Base-by-base conservation (phyloP, 2,888 invertebrate genomes). In the Dryocosmus kuriphilus region DNA sequence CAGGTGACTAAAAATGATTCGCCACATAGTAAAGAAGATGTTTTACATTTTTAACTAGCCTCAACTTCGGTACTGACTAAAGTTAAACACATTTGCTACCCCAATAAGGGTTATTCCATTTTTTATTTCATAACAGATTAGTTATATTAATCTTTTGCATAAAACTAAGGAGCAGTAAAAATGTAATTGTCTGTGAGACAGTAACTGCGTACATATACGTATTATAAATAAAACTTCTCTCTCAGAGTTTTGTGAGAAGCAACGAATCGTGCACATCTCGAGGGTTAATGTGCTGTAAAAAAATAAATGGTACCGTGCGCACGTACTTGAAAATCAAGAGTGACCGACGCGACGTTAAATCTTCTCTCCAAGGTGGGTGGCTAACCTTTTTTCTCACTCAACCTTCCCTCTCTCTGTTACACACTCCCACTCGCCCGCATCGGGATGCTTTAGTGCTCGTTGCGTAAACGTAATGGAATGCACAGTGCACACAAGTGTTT, bases 401-500 rank as follows among this genome's bases (percentile, higher is more conserved):
- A 75, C 79, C 81, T 78, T 80, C 81, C 77, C 76, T 75, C 81
- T 55, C 78, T 77, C 79, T 74, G n/a, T n/a, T n/a, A n/a, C 77
- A 32, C 79, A 76, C 27, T 80, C 80, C 65, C 77, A 77, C 74
- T 77, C 78, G 79, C 81, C 81, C 83, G 79, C 77, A 79, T 80
- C 80, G 77, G 77, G 74, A 78, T 81, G 79, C 77, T 79, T 81
- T 46, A 77, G 77, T 76, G 77, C 71, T 77, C 81, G 78, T 79
- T 81, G 88, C 90, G 89, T 88, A 89, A 89, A 90, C 88, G 88
- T 89, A 88, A 88, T 88, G 90, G 90, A 91, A 90, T 91, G 91
- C 88, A 86, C 87, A 91, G 90, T 91, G 91, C 88, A 86, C 87
- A 88, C 89, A 89, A 90, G 91, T 91, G 91, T 91, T 90, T 89